phyloP scores from a whole-genome alignment of 1,140 invertebrate species.

The Drosophila pectinifera region DNA sequence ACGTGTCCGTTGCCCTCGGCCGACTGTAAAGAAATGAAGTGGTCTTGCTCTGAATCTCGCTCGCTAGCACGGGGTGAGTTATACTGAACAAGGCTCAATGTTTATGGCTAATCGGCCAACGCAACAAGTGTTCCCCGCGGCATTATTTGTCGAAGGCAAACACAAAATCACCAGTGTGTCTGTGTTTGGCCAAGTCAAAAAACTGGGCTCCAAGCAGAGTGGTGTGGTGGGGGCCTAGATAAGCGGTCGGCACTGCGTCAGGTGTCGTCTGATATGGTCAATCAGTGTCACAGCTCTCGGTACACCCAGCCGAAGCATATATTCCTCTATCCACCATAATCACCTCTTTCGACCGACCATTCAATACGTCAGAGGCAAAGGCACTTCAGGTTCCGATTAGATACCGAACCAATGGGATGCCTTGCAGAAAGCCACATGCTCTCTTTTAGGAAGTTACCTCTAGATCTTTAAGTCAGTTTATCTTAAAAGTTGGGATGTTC shows the following conservation, averaged over 20 bases:
- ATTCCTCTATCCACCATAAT: background rate
- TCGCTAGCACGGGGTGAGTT: slow-evolving; percentile 36
- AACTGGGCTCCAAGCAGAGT: slow-evolving; percentile 11
- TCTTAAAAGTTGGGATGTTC: background rate
- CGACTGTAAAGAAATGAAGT: slow-evolving; percentile 62
- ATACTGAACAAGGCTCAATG: slow-evolving; percentile 13
- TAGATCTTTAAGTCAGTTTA: slow-evolving; percentile 3
- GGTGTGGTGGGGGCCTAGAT: slow-evolving; percentile 49
- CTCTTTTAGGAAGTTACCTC: background rate
- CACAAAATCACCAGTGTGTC: slow-evolving; percentile 37
- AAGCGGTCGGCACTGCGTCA: slow-evolving; percentile 64
- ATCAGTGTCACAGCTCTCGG: slow-evolving; percentile 26
- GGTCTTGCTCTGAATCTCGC: slow-evolving; percentile 21
- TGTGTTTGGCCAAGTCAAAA: slow-evolving; percentile 45
- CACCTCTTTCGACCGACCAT: slow-evolving; percentile 17
- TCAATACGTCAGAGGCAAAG: slow-evolving; percentile 51
- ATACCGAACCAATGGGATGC: slow-evolving; percentile 39
- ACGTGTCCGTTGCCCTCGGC: slow-evolving; percentile 60
- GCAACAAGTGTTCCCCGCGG: slow-evolving; percentile 55
- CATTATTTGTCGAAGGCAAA: slow-evolving; percentile 52
- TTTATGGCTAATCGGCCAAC: slow-evolving; percentile 62
- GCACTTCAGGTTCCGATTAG: slow-evolving; percentile 57
- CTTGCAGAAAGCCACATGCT: no score
- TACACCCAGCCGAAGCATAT: slow-evolving; percentile 16
- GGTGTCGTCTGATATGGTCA: slow-evolving; percentile 70